A percentile compares a stretch with the other conserved stretches of the same genome.
phyloP scores from a whole-genome alignment of 2,113 vertebrate genomes.

The Melanerpes formicivorus region DNA sequence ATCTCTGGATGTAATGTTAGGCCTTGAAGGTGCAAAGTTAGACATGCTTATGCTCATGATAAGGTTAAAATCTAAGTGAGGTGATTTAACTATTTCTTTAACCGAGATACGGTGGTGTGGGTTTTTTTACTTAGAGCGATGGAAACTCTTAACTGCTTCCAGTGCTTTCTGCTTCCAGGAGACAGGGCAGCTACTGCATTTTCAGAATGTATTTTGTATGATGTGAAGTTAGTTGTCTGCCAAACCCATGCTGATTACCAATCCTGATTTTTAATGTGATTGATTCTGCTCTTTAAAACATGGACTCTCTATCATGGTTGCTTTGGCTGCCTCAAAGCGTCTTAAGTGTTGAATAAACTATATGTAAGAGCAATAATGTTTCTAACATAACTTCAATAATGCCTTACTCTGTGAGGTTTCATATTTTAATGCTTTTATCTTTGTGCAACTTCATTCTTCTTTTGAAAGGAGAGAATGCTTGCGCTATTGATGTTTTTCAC shows the following conservation, averaged over 20 bases:
- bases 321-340: background rate
- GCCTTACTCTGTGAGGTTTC: background rate
- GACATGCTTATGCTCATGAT: background rate
- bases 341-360: background rate
- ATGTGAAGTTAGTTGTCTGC: background rate
- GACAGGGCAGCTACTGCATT: background rate
- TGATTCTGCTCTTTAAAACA: slow-evolving; percentile 17
- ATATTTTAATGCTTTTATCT: background rate
- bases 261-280: background rate
- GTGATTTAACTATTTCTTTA: background rate
- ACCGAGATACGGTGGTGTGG: background rate
- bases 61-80: background rate
- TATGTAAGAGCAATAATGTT: background rate
- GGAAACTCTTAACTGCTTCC: background rate
- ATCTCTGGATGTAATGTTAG: fast-evolving
- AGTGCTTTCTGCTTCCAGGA: background rate
- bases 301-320: background rate
- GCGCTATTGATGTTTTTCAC: background rate
- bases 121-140: background rate
- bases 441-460: background rate
- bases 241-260: background rate
- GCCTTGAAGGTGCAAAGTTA: background rate
- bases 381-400: background rate
- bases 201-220: background rate
- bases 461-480: background rate